phyloP scores from a whole-genome alignment of 2,113 vertebrate species.

The Antechinus stuartii region DNA sequence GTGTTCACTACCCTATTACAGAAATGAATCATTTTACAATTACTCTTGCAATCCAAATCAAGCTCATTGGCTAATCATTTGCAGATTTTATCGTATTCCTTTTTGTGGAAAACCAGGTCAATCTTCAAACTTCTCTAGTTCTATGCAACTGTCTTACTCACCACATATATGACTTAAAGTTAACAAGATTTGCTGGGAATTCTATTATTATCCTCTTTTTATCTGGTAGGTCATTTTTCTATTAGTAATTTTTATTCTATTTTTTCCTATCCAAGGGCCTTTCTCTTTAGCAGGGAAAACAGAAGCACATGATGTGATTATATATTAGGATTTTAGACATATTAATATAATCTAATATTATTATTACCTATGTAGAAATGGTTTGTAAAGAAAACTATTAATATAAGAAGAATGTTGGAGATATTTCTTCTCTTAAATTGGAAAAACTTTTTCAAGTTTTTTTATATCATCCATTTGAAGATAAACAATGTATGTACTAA shows the following conservation, averaged over 20 bases:
- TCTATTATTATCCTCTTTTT: background rate
- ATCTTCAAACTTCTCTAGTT: background rate
- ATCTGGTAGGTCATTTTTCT: background rate
- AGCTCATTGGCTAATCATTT: background rate
- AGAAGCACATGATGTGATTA: background rate
- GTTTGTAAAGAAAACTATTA: background rate
- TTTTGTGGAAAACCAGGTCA: background rate
- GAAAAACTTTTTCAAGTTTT: background rate
- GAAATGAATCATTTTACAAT: background rate
- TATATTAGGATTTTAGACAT: background rate
- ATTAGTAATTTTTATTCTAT: background rate
- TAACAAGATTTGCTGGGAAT: background rate
- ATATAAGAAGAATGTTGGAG: rapidly evolving
- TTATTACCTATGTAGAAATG: background rate
- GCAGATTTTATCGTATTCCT: background rate
- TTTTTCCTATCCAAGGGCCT: background rate
- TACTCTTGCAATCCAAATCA: background rate
- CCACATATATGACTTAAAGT: background rate
- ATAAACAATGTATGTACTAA: background rate
- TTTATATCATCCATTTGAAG: background rate
- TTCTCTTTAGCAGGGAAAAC: background rate
- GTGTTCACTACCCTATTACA: background rate
- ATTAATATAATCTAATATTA: background rate
- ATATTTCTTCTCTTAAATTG: background rate
- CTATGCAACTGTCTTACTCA: background rate